Evolutionary conservation across 2,797 vertebrate genomes (phyloP), one percentile per base, ranked within the genome.

Genomic region (Schizothorax lantsangensis): DNA sequence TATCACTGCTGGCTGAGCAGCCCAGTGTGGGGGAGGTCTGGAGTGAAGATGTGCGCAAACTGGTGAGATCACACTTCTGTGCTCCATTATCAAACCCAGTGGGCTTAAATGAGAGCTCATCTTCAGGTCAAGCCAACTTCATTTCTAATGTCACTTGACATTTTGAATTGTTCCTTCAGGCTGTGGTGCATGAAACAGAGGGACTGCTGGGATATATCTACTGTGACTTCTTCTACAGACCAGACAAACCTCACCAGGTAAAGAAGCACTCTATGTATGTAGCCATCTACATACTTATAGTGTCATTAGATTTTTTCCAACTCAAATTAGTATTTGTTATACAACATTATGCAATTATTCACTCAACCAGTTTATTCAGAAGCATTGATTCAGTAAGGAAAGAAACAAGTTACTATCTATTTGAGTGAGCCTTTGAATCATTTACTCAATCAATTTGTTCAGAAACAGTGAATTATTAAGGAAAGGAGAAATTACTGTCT

Each of bases 151-250:
- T 83, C 68, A 87, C 68, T 30, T 88, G 43, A 40, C 14, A 17
- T 75, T 85, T 80, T 87, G 33, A 85, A 64, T 79, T 91, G 57
- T 88, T 80, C 84, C 84, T 83, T 87, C 84, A 99, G 98, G 97
- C 97, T 47, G 97, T 99, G 73, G 96, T 99, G 83, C 98, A 99
- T 52, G 98, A 99, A 92, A 95, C 95, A 0, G 98, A 99, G 90
- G 98, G 97, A 88, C 93, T 98, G 88, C 87, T 99, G 88, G 98
- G 98, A 79, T 97, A 99, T 88, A 98, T 99, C 91, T 99, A 99
- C 89, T 99, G 98, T 94, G 98, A 99, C 91, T 99, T 99, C 92
- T 98, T 98, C 91, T 96, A 97, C 33, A 94, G 98, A 85, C 89
- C 94, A 87, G 93, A 96, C 86, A 99, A 99, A 93, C 98, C 98